Conservation (phyloP, 1,140 invertebrate genomes). For the Tetragnatha versicolor region DNA sequence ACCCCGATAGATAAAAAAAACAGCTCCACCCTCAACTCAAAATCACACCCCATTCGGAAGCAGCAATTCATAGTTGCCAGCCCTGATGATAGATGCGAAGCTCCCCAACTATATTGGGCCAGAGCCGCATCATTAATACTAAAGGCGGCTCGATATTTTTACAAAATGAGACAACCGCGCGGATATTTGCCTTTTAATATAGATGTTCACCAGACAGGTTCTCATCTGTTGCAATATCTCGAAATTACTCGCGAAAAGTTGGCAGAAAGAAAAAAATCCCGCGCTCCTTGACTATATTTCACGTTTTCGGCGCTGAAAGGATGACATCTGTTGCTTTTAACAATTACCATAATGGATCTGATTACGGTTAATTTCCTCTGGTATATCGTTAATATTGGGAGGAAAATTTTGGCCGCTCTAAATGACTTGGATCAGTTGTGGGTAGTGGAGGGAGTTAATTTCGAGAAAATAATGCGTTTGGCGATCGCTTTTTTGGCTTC, state of each 20-base stretch:
- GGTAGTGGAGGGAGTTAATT: slow-evolving; percentile 11
- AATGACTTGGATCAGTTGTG: slow-evolving; percentile 49
- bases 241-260: slow-evolving; percentile 12
- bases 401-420: slow-evolving; percentile 34
- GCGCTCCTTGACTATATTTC: slow-evolving; percentile 31
- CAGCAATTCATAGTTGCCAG: background rate
- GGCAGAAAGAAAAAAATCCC: slow-evolving; percentile 9
- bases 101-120: slow-evolving; percentile 12
- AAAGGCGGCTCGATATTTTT: slow-evolving; percentile 30
- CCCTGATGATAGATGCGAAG: slow-evolving; percentile 21
- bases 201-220: background rate
- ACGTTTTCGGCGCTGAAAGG: slow-evolving; percentile 28
- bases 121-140: slow-evolving; percentile 28
- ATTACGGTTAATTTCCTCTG: slow-evolving; percentile 37
- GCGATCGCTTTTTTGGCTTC: no score
- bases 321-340: slow-evolving; percentile 50
- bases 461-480: slow-evolving; percentile 38
- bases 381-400: slow-evolving; percentile 49
- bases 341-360: slow-evolving; percentile 50
- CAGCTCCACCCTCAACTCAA: background rate
- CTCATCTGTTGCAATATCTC: slow-evolving; percentile 49
- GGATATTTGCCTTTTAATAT: slow-evolving; percentile 47
- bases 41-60: slow-evolving; percentile 2
- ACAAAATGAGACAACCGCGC: slow-evolving; percentile 38
- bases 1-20: no score